Evolutionary conservation across 2,113 vertebrate genomes (phyloP).

Genomic region (Grammomys surdaster): DNA sequence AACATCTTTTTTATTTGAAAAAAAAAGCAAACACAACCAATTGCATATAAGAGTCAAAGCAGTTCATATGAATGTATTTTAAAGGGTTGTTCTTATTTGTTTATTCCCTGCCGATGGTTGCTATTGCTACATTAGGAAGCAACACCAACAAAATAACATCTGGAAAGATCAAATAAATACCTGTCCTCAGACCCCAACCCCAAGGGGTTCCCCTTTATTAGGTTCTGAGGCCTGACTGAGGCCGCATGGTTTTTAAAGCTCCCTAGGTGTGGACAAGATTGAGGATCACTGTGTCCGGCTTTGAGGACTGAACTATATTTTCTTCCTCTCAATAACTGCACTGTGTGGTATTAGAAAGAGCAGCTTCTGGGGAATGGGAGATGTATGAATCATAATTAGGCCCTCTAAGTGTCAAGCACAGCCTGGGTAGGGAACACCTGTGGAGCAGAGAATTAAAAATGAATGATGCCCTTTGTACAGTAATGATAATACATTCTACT

Average conservation of each 20-base stretch:
- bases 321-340: slow-evolving; percentile 65
- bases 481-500: slow-evolving; percentile 51
- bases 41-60: neutral
- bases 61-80: neutral
- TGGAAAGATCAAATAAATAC: slow-evolving; percentile 23
- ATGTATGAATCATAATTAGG: slow-evolving; percentile 76
- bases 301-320: slow-evolving; percentile 29
- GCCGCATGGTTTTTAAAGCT: slow-evolving; percentile 18
- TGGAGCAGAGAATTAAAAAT: slow-evolving; percentile 76
- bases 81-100: slow-evolving; percentile 29
- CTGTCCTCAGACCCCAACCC: neutral
- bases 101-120: neutral
- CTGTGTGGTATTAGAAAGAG: slow-evolving; percentile 55
- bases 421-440: slow-evolving; percentile 64
- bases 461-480: slow-evolving; percentile 67
- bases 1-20: slow-evolving; percentile 11
- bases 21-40: neutral
- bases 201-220: slow-evolving; percentile 1
- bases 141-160: neutral
- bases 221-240: neutral
- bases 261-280: neutral
- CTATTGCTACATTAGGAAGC: neutral
- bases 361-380: slow-evolving; percentile 58
- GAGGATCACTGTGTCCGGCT: slow-evolving; percentile 39
- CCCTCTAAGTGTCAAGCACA: slow-evolving; percentile 62